A percentile compares a stretch with the other conserved stretches of the same genome.
Evolutionary conservation across 37 sponge, comb jelly and placozoan genomes (phyloP).

Genomic region (Eunapius fragilis): DNA sequence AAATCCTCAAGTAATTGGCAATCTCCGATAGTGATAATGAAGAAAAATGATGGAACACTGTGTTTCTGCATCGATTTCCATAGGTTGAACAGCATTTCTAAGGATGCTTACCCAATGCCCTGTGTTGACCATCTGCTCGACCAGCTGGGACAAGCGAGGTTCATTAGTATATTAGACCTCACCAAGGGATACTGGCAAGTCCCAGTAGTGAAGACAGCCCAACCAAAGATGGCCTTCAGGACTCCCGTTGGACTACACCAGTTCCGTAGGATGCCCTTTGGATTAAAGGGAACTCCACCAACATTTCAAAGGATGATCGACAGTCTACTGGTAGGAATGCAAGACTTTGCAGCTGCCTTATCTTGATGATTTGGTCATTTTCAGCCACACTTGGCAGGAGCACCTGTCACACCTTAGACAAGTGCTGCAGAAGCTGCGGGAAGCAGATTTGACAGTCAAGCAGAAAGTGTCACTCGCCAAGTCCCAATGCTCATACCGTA

Average conservation of each 20-base stretch:
- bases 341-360: no score
- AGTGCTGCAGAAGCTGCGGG: conserved; percentile 15
- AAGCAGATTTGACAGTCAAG: conserved; percentile 41
- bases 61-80: no score
- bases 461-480: conserved; percentile 32
- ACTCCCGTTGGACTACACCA: conserved; percentile 30
- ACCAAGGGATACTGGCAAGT: conserved; percentile 44
- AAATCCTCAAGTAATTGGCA: conserved; percentile 13
- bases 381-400: conserved; percentile 35
- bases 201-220: conserved; percentile 18
- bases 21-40: no score
- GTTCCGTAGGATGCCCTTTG: conserved; percentile 52
- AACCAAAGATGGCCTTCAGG: conserved; percentile 16
- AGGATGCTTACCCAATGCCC: conserved; percentile 41
- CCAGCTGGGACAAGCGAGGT: conserved; percentile 26
- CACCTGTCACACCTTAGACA: conserved; percentile 35
- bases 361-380: conserved; percentile 47
- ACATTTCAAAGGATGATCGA: conserved; percentile 53
- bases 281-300: conserved; percentile 42
- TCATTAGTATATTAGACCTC: conserved; percentile 27
- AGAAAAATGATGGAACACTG: no score
- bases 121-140: conserved; percentile 29
- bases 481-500: conserved; percentile 20
- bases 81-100: conserved; percentile 14
- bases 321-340: conserved; percentile 6